Evolutionary conservation across 2,797 vertebrate genomes (phyloP).

Genomic region (Sphaeramia orbicularis): DNA sequence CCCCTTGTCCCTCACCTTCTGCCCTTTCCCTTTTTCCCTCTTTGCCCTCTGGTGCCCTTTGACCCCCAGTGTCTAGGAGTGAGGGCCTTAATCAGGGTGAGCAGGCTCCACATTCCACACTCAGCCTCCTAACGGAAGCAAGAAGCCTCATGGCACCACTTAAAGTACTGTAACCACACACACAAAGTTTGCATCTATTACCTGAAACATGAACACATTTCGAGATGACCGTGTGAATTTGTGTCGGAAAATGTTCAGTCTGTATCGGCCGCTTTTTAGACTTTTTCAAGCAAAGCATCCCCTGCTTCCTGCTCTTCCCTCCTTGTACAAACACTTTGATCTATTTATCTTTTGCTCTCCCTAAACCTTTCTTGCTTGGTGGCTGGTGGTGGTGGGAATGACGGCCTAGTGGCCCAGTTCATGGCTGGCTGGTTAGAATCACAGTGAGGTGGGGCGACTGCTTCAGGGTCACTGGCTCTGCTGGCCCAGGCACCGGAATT

Average conservation of each 20-base stretch:
- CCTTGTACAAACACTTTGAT: constrained; percentile 20
- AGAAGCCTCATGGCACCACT: constrained; percentile 33
- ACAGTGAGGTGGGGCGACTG: constrained; percentile 80
- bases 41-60: constrained; percentile 76
- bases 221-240: background rate
- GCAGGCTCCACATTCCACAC: constrained; percentile 78
- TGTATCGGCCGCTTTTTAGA: too few relatives aligned
- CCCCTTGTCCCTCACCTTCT: constrained; percentile 74
- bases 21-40: constrained; percentile 55
- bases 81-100: constrained; percentile 69
- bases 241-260: background rate
- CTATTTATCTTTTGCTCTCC: constrained; percentile 26
- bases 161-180: constrained; percentile 21
- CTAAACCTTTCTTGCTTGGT: constrained; percentile 32
- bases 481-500: constrained; percentile 78
- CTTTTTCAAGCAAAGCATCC: constrained; percentile 1
- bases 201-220: background rate
- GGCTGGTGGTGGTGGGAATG: constrained; percentile 49
- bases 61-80: constrained; percentile 69
- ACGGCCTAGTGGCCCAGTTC: constrained; percentile 75
- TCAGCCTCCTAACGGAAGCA: constrained; percentile 58
- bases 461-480: constrained; percentile 84
- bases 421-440: constrained; percentile 83
- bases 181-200: constrained; percentile 1
- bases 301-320: constrained; percentile 4